phyloP scores from a whole-genome alignment of 2,113 vertebrate genomes.

The Edolisoma coerulescens region DNA sequence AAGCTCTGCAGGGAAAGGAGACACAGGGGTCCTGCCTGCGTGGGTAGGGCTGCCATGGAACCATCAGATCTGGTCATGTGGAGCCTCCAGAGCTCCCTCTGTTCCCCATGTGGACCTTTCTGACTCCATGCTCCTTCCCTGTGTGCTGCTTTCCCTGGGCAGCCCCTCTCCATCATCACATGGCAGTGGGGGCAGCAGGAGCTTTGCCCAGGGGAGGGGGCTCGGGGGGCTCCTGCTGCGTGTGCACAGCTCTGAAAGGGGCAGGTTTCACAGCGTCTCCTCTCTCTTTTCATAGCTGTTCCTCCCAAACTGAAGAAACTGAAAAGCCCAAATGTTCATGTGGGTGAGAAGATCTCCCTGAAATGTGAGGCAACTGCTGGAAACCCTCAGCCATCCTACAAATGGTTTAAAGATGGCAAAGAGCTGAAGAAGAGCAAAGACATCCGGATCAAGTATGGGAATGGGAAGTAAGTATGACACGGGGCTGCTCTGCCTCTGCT shows the following conservation, averaged over 20 bases:
- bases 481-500: neutral
- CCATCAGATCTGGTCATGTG: rapidly evolving
- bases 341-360: conserved; percentile 85
- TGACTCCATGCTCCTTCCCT: neutral
- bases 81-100: neutral
- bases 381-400: conserved; percentile 86
- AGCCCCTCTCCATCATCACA: rapidly evolving
- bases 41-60: neutral
- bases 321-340: conserved; percentile 83
- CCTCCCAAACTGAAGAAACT: conserved; percentile 91
- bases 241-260: neutral
- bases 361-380: conserved; percentile 90
- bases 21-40: rapidly evolving
- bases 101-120: rapidly evolving
- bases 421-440: conserved; percentile 90
- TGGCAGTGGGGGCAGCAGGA: rapidly evolving
- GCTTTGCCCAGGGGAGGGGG: neutral
- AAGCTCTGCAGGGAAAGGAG: neutral
- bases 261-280: neutral
- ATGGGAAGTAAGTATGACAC: conserved; percentile 79
- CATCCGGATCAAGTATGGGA: conserved; percentile 84
- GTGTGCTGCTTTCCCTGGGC: neutral
- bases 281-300: conserved; percentile 69
- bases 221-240: rapidly evolving
- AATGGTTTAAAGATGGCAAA: conserved; percentile 94